Percentiles rank a stretch among this genome's conserved stretches.
phyloP scores from a whole-genome alignment of 2,797 vertebrate species.

The Poeciliopsis paucimaculata region DNA sequence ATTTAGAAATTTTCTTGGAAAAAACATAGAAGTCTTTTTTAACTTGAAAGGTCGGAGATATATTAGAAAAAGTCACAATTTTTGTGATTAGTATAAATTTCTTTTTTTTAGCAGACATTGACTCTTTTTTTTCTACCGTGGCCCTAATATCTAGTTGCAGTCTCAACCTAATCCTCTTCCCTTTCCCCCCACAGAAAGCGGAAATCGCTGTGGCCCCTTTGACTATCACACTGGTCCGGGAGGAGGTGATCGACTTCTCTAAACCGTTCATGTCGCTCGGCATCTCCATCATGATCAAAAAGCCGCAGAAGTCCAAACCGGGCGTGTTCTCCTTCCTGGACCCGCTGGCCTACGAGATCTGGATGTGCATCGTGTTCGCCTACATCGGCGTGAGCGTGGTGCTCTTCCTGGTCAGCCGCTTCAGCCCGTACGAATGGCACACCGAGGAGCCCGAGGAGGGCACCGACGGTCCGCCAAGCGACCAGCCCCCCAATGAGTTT shows the following conservation, averaged over 20 bases:
- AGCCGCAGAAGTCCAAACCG: constrained; percentile 95
- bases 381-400: constrained; percentile 98
- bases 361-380: constrained; percentile 99
- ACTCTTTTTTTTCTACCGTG: too few species aligned
- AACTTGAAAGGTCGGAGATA: too few species aligned
- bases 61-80: too few species aligned
- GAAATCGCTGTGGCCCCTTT: constrained; percentile 96
- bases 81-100: too few species aligned
- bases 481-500: constrained; percentile 97
- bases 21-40: too few species aligned
- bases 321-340: constrained; percentile 98
- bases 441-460: constrained; percentile 96
- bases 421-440: constrained; percentile 97
- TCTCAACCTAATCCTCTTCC: constrained; percentile 14
- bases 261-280: constrained; percentile 98
- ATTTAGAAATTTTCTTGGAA: too few species aligned
- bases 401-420: constrained; percentile 97
- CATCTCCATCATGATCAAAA: constrained; percentile 99
- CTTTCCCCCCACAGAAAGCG: constrained; percentile 86
- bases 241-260: constrained; percentile 97
- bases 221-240: constrained; percentile 96
- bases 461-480: constrained; percentile 91
- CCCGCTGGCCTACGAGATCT: constrained; percentile 96
- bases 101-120: too few species aligned
- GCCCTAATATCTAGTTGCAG: too few species aligned